These are phyloP conservation scores for Catharus ustulatus DNA, from an alignment of 2,797 vertebrate genomes.

Conservation along the genomic window DNA sequence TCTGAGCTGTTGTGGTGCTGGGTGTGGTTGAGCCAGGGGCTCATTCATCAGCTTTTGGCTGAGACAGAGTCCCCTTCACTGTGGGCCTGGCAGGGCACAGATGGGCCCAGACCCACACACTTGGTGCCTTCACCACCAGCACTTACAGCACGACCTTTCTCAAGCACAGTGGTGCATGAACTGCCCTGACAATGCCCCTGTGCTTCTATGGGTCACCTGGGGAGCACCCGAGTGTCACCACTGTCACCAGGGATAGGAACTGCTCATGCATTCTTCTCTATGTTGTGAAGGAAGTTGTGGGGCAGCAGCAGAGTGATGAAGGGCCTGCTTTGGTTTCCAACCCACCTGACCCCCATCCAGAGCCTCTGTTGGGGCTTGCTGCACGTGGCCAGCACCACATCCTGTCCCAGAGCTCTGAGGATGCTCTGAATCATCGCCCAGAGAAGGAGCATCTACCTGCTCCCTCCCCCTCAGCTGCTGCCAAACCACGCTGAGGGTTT, in stretches of 20 bases:
- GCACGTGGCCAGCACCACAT: neutral
- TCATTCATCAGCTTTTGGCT: neutral
- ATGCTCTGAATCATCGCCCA: neutral
- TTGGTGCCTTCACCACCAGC: neutral
- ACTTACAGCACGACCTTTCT: neutral
- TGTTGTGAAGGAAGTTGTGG: neutral
- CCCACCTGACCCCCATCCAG: neutral
- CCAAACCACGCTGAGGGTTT: neutral
- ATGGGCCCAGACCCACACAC: neutral
- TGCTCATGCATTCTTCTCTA: fast-evolving
- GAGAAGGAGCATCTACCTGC: neutral
- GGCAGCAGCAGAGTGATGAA: neutral
- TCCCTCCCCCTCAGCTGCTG: neutral
- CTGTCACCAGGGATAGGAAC: neutral
- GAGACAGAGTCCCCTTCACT: fast-evolving
- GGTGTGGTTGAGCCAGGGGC: neutral
- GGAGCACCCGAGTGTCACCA: neutral
- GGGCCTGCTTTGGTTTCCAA: neutral
- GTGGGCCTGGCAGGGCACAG: neutral
- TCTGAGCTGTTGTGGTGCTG: neutral
- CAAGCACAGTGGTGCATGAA: neutral
- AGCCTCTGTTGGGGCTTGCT: neutral
- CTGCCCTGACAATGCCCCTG: fast-evolving
- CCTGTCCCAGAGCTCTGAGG: constrained; percentile 23
- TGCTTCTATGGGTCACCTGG: neutral